These are phyloP conservation scores for Ascidia mentula DNA, from an alignment of 23 tunicate genomes.

Conservation along the genomic window DNA sequence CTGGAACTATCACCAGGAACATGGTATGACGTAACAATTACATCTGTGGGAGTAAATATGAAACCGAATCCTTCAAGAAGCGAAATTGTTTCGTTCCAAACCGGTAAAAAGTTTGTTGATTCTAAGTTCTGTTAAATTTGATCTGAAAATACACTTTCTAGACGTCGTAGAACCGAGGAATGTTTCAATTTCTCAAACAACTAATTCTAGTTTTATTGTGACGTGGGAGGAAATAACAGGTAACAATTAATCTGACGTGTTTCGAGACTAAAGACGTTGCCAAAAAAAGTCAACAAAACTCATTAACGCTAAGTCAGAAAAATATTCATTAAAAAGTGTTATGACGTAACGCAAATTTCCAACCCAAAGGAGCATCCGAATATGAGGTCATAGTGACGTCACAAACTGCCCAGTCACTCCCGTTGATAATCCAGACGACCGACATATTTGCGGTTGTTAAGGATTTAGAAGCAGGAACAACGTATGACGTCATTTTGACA, in stretches of 20 bases:
- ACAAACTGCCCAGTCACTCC: background rate
- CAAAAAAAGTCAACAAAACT: background rate
- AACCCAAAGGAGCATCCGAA: background rate
- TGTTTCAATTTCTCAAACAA: background rate
- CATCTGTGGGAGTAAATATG: conserved; percentile 39
- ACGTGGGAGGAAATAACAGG: background rate
- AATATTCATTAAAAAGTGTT: too few species aligned
- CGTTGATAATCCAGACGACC: background rate
- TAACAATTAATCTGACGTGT: background rate
- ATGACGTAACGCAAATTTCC: too few species aligned
- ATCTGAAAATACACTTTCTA: background rate
- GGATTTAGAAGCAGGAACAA: background rate
- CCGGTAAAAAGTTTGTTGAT: conserved; percentile 67
- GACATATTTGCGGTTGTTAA: background rate
- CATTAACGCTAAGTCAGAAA: background rate
- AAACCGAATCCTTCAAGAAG: conserved; percentile 37
- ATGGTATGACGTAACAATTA: conserved; percentile 47
- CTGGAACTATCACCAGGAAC: conserved; percentile 34
- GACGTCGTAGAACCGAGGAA: background rate
- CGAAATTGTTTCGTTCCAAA: conserved; percentile 37
- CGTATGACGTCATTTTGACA: conserved; percentile 22
- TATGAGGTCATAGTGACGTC: conserved; percentile 1
- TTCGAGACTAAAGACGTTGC: too few species aligned
- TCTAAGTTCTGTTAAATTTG: background rate
- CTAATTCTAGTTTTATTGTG: background rate